Base-by-base conservation (phyloP, 2,888 invertebrate species). In the Dioctria linearis region DNA sequence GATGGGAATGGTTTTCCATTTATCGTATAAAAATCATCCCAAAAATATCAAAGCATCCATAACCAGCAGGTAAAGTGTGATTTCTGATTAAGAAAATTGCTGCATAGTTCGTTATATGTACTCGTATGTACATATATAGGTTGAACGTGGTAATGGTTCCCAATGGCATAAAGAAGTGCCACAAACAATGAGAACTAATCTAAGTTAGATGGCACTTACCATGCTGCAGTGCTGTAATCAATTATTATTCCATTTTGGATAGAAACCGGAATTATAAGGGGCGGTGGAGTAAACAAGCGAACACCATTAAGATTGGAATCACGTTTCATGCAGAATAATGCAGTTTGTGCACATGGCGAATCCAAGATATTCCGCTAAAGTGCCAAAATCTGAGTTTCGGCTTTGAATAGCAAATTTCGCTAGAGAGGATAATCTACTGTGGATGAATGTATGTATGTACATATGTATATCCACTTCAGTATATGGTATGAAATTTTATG, bases 241-340 rank as follows among this genome's bases (percentile, higher is more conserved):
- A 69, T 69, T 69, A 25, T 25, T 25, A 51, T 69, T 51, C 69
- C 43, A 37, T 69, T 51, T 25, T 25, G 25, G 37, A 51, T 39
- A 69, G 69, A 5, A 51, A 51, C 9, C 9, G 69, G 37, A 69
- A 37, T 51, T 69, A 69, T 69, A 49, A 69, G 51, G 37, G 25
- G 25, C 25, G 25, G 25, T 25, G 25, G 25, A 25, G 25, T 25
- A 25, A 25, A 25, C 25, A 25, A 25, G 25, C 25, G 69, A 51
- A 37, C 37, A 51, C 25, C 69, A 49, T 69, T 69, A 69, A 69
- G 69, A 69, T 69, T 69, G 69, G 51, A 69, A 69, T 37, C 69
- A 69, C 69, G 69, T 51, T 69, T 51, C 11, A n/a, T 69, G 69
- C 69, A 69, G 51, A 69, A n/a, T 9, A 25, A 43, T 49, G 69